Evolutionary conservation across 2,797 vertebrate species (phyloP), one percentile per base, ranked within the genome.

Genomic region (Salmo trutta): DNA sequence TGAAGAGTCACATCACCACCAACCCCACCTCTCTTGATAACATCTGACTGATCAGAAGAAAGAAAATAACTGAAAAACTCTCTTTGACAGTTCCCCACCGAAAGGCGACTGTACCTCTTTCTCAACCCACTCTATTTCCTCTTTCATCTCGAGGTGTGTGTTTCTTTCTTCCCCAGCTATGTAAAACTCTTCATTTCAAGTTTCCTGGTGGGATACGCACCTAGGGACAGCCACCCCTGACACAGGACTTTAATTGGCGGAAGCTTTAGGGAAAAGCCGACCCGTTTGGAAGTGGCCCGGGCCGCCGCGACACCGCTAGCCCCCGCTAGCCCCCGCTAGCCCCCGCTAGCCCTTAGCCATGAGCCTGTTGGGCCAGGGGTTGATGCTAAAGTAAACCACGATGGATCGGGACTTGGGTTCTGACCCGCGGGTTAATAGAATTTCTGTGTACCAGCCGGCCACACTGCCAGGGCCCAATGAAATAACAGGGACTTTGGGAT

Each of bases 341-440:
- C 81, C 90, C 41, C 2, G 5, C 41, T 47, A 47, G 41, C 59
- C 59, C 59, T 85, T 78, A 80, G 86, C 87, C 85, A 31, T 8
- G 84, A 64, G 24, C 80, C 75, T 79, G 82, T 85, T 81, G 79
- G 83, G 52, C 7, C 53, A n/a, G 75, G n/a, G 31, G 29, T 76
- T 71, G 65, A 75, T 75, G 78, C 81, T 74, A 80, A 82, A 88
- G 90, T 91, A 91, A 91, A 89, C 83, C 82, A 82, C 78, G 80
- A 86, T 88, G 78, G 85, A 85, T 82, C 36, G 52, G 82, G 79
- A 76, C 79, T 85, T 81, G 72, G 72, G 82, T 73, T 69, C 86
- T 89, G 92, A 93, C 91, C 91, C 79, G 19, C 29, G 64, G 91
- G 93, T 92, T 94, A 94, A 94, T 92, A 83, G 89, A 91, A 91